Percentiles rank a stretch among this genome's conserved stretches.
Conservation (phyloP, 2,113 vertebrate genomes). For the Gymnarchus niloticus region DNA sequence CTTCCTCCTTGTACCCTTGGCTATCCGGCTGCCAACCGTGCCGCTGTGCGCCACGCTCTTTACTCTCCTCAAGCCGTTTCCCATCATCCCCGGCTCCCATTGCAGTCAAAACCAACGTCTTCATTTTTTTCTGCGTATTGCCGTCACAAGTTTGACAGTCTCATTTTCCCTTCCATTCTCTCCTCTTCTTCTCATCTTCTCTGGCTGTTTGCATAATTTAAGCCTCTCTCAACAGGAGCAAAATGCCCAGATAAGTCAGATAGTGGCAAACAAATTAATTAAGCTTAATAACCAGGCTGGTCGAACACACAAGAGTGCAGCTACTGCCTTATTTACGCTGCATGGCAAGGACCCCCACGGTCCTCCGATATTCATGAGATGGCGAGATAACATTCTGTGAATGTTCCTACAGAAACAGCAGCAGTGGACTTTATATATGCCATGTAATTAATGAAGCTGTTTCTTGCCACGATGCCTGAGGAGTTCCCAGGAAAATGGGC, state of each 20-base stretch:
- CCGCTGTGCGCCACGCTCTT: too few relatives aligned
- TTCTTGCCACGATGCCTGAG: neutral
- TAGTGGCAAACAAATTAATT: constrained; percentile 52
- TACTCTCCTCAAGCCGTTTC: neutral
- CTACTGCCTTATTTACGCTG: constrained; percentile 41
- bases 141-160: neutral
- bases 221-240: constrained; percentile 27
- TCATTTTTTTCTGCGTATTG: neutral
- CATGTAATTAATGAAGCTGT: neutral
- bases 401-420: neutral
- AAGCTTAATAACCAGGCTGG: constrained; percentile 40
- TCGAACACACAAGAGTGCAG: constrained; percentile 30
- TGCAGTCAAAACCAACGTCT: neutral
- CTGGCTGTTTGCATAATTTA: constrained; percentile 16
- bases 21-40: neutral
- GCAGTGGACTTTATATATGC: neutral
- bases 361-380: constrained; percentile 31
- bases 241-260: constrained; percentile 30
- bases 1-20: neutral
- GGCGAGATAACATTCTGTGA: constrained; percentile 35
- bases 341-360: constrained; percentile 30
- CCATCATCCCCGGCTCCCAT: neutral
- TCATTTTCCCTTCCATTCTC: neutral
- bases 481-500: neutral
- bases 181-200: neutral